Conservation (phyloP, 1,140 invertebrate genomes). For the Ectropis grisescens region DNA sequence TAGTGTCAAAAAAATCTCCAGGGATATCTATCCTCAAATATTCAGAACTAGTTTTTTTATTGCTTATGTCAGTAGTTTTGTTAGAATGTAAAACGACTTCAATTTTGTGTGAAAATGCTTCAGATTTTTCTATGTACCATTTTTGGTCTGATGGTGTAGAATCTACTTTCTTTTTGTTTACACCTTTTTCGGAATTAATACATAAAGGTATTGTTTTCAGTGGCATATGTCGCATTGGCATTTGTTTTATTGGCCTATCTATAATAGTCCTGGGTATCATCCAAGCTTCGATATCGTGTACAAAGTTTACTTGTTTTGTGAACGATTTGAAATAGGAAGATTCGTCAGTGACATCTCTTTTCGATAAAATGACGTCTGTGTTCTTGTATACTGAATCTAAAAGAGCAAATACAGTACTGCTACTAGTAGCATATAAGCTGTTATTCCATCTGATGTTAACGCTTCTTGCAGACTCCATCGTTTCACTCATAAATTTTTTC, state of each 20-base stretch:
- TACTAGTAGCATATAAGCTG: constrained; percentile 35
- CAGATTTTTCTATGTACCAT: constrained; percentile 33
- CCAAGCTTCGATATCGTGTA: constrained; percentile 42
- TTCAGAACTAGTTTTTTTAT: constrained; percentile 24
- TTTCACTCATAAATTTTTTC: constrained; percentile 22
- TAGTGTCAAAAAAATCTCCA: constrained; percentile 36
- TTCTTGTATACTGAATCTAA: constrained; percentile 40
- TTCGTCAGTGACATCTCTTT: constrained; percentile 24
- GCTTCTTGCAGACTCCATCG: constrained; percentile 32
- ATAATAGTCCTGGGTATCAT: constrained; percentile 39
- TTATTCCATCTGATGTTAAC: constrained; percentile 43
- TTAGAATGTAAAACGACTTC: constrained; percentile 34
- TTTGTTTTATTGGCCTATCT: constrained; percentile 4
- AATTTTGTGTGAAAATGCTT: constrained; percentile 31
- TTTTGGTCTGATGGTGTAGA: constrained; percentile 22
- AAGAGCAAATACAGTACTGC: constrained; percentile 42
- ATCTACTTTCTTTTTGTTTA: constrained; percentile 17
- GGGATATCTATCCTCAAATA: constrained; percentile 43
- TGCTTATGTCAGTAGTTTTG: constrained; percentile 13
- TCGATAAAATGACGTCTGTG: constrained; percentile 25
- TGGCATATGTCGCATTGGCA: no score
- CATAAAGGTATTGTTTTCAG: constrained; percentile 2
- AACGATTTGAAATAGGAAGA: constrained; percentile 19
- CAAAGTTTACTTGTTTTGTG: constrained; percentile 28
- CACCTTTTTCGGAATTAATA: constrained; percentile 2